Conservation (phyloP, 2,888 invertebrate genomes). For the Dermolepida albohirtum region DNA sequence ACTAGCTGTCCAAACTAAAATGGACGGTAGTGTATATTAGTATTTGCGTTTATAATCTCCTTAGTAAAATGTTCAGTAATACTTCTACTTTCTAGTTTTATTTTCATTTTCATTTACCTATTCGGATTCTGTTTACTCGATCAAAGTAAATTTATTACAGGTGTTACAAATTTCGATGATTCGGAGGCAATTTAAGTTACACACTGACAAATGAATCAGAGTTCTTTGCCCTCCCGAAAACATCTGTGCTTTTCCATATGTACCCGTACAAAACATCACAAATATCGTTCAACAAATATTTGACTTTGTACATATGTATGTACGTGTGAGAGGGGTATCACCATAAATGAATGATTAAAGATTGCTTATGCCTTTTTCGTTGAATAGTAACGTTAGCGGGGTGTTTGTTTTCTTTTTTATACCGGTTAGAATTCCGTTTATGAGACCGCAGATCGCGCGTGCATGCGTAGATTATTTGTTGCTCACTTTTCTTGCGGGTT, state of each 20-base stretch:
- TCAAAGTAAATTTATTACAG: slow-evolving; percentile 19
- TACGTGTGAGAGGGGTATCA: slow-evolving; percentile 2
- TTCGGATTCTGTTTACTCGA: background rate
- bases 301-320: background rate
- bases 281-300: slow-evolving; percentile 30
- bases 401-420: slow-evolving; percentile 5
- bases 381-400: background rate
- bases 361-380: slow-evolving; percentile 7
- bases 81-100: too few relatives aligned
- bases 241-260: slow-evolving; percentile 36
- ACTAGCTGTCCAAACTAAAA: too few relatives aligned
- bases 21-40: too few relatives aligned
- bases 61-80: too few relatives aligned
- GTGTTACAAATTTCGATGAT: slow-evolving; percentile 13
- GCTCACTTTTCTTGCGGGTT: background rate
- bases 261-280: slow-evolving; percentile 12
- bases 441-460: slow-evolving; percentile 6
- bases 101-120: background rate
- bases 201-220: slow-evolving; percentile 30
- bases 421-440: slow-evolving; percentile 5
- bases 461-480: slow-evolving; percentile 2
- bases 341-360: slow-evolving; percentile 5
- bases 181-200: background rate
- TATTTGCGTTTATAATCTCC: too few relatives aligned
- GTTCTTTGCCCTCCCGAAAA: slow-evolving; percentile 38